Evolutionary conservation across 2,113 vertebrate genomes (phyloP).

Genomic region (Cavia porcellus): DNA sequence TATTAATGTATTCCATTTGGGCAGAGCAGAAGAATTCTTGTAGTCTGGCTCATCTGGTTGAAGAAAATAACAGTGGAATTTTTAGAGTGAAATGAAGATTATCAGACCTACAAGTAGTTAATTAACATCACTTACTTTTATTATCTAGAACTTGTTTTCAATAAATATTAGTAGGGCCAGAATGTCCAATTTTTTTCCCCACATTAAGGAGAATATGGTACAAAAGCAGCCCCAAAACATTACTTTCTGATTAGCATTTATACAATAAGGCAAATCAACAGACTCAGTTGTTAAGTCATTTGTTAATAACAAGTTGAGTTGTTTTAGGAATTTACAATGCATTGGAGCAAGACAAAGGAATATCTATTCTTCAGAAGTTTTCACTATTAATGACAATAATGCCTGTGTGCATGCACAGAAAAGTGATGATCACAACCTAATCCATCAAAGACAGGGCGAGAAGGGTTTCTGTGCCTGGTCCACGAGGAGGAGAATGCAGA

Average conservation of each 20-base stretch:
- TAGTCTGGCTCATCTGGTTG: background rate
- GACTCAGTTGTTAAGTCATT: background rate
- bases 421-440: background rate
- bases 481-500: background rate
- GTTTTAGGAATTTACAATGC: background rate
- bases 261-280: background rate
- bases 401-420: too few species aligned
- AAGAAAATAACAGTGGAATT: background rate
- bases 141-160: constrained; percentile 6
- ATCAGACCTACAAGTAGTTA: background rate
- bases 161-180: background rate
- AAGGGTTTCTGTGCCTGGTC: background rate
- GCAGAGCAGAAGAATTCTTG: background rate
- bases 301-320: background rate
- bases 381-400: rapidly evolving
- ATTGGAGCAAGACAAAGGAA: background rate
- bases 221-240: background rate
- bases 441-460: background rate
- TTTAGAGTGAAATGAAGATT: background rate
- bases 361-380: background rate
- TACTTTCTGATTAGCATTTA: background rate
- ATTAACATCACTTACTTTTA: background rate
- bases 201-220: background rate
- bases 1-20: background rate
- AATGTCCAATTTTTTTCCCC: background rate